Conservation (phyloP, 2,113 vertebrate species). For the Heloderma charlesbogerti region DNA sequence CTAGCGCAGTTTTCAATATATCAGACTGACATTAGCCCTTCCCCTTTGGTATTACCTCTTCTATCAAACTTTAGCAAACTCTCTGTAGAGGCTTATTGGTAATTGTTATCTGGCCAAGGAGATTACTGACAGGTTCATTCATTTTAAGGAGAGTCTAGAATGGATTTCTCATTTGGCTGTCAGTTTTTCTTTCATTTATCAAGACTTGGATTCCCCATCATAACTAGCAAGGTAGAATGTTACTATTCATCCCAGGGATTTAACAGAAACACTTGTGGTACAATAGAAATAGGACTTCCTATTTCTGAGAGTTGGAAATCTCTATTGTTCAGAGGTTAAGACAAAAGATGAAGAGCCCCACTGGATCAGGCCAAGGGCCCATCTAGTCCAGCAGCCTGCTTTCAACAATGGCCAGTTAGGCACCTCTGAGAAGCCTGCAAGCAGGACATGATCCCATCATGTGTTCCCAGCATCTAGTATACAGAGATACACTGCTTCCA, state of each 20-base stretch:
- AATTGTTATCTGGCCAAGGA: constrained; percentile 63
- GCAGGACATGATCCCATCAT: too few species aligned
- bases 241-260: constrained; percentile 59
- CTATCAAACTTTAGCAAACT: constrained; percentile 60
- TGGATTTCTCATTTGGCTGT: constrained; percentile 64
- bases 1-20: constrained; percentile 26
- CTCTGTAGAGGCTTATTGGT: constrained; percentile 55
- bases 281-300: constrained; percentile 39
- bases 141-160: constrained; percentile 63
- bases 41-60: constrained; percentile 42
- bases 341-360: too few species aligned
- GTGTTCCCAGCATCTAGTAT: too few species aligned
- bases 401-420: too few species aligned
- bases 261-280: constrained; percentile 46
- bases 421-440: too few species aligned
- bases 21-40: constrained; percentile 32
- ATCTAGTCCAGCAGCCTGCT: too few species aligned
- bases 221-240: constrained; percentile 47
- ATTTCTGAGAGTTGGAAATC: constrained; percentile 31
- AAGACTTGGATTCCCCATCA: constrained; percentile 58
- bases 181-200: constrained; percentile 67
- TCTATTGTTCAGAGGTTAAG: neutral
- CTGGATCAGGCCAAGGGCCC: too few species aligned
- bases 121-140: constrained; percentile 67
- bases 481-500: too few species aligned